Evolutionary conservation across 2,888 invertebrate genomes (phyloP), one percentile per base, ranked within the genome.

Genomic region (Drosophila paranaensis): DNA sequence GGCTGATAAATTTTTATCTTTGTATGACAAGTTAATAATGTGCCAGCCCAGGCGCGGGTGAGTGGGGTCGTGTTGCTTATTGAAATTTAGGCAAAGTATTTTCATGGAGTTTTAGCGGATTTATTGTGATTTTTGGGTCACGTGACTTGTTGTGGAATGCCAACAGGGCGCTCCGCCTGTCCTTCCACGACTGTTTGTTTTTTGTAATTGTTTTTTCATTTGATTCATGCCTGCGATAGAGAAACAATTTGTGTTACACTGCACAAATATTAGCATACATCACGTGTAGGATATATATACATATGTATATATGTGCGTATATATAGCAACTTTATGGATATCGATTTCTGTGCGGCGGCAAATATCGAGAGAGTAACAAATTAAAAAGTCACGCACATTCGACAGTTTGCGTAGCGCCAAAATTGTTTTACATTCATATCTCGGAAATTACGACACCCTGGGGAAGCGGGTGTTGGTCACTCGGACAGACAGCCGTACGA

Each of bases 341-440:
- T 74, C 75, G 74, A 74, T 74, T 74, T 54, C 46, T 53, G 25
- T 16, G 20, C 20, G 20, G 30, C 48, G 9, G 13, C 63, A 63
- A 62, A 48, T 71, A 53, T 65, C 53, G 60, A 66, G 73, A 81
- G 71, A 68, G 71, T 63, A 74, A 83, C 81, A 84, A 84, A 86
- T 86, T 86, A 77, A 69, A 86, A 81, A 77, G 62, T 77, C 63
- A 74, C 71, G 61, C 71, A 71, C 68, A 75, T 63, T 85, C 79
- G 86, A 82, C 86, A 77, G 77, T 82, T 77, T 74, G 39, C 63
- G 51, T 75, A 71, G 73, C 46, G 68, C 54, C 75, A 69, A 90
- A 91, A 91, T 90, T 90, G 91, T 92, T 91, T 91, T 90, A 91
- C 92, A 92, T 92, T 92, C 92, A 92, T 92, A 92, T 92, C 92